Evolutionary conservation across 1,140 invertebrate genomes (phyloP).

Genomic region (Drosophila mauritiana): DNA sequence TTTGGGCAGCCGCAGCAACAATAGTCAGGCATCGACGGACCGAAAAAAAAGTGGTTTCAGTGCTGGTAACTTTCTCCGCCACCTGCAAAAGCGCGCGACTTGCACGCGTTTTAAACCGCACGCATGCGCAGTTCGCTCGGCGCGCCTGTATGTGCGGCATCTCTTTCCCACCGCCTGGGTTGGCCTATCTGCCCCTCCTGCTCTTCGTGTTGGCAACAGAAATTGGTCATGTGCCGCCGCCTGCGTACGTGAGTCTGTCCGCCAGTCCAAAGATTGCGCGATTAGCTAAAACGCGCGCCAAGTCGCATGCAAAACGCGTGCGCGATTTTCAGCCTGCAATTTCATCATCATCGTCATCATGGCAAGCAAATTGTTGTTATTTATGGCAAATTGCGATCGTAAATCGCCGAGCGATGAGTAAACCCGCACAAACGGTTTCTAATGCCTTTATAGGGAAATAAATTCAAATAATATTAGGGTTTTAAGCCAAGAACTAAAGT

Average conservation of each 20-base stretch:
- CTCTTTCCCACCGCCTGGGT: not conserved
- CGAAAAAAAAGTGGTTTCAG: constrained; percentile 79
- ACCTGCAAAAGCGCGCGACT: constrained; percentile 58
- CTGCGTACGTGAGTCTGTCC: constrained; percentile 40
- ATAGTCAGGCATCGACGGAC: constrained; percentile 52
- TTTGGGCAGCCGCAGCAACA: constrained; percentile 60
- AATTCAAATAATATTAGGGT: not conserved
- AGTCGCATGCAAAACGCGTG: constrained; percentile 74
- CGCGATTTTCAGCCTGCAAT: constrained; percentile 66
- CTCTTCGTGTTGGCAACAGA: constrained; percentile 41
- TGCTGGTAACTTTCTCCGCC: constrained; percentile 80
- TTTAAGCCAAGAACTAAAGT: not conserved
- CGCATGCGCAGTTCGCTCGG: constrained; percentile 48
- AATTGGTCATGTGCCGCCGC: constrained; percentile 60
- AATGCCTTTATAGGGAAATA: not conserved
- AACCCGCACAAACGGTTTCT: not conserved
- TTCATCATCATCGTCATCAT: constrained; percentile 59
- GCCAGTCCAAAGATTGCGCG: constrained; percentile 55
- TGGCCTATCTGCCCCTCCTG: not conserved
- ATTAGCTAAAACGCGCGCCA: constrained; percentile 62
- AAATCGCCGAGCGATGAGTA: constrained; percentile 36
- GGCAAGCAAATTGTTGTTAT: constrained; percentile 52
- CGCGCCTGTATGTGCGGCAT: not conserved
- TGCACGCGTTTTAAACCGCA: constrained; percentile 58
- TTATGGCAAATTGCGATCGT: constrained; percentile 49